phyloP scores from a whole-genome alignment of 30 jellyfish, hydroid and myxozoan genomes.

The Catostylus mosaicus region DNA sequence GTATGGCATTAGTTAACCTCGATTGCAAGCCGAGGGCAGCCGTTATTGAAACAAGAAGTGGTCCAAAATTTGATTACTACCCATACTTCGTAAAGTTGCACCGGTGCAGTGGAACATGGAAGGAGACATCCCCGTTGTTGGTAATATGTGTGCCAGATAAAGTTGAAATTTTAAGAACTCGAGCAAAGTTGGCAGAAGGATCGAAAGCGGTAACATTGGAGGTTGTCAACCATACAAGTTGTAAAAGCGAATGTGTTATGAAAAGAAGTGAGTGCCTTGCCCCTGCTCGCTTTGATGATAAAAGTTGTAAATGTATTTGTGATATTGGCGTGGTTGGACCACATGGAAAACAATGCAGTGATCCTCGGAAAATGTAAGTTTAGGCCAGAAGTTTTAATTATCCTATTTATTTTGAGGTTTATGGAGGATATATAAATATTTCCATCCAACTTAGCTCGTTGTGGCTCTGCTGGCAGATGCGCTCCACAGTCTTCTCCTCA shows the following conservation, averaged over 20 bases:
- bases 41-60: neutral
- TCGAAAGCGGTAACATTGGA: neutral
- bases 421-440: neutral
- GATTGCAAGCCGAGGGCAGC: conserved; percentile 12
- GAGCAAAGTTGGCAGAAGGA: neutral
- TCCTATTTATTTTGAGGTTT: too few relatives aligned
- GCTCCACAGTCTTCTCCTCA: too few relatives aligned
- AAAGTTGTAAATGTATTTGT: conserved; percentile 27
- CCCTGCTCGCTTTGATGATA: conserved; percentile 11
- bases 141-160: conserved; percentile 24
- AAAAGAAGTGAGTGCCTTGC: conserved; percentile 20
- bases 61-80: neutral
- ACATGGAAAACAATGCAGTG: conserved; percentile 19
- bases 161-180: neutral
- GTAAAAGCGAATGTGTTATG: conserved; percentile 59
- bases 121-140: conserved; percentile 15
- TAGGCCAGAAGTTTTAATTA: too few relatives aligned
- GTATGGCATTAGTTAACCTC: neutral
- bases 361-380: conserved; percentile 33
- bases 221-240: conserved; percentile 58
- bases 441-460: too few relatives aligned
- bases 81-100: conserved; percentile 34
- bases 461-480: too few relatives aligned
- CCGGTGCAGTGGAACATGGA: conserved; percentile 35
- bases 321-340: conserved; percentile 36